Evolutionary conservation across 2,797 vertebrate species (phyloP).

Genomic region (Hypotaenidia okinawae): DNA sequence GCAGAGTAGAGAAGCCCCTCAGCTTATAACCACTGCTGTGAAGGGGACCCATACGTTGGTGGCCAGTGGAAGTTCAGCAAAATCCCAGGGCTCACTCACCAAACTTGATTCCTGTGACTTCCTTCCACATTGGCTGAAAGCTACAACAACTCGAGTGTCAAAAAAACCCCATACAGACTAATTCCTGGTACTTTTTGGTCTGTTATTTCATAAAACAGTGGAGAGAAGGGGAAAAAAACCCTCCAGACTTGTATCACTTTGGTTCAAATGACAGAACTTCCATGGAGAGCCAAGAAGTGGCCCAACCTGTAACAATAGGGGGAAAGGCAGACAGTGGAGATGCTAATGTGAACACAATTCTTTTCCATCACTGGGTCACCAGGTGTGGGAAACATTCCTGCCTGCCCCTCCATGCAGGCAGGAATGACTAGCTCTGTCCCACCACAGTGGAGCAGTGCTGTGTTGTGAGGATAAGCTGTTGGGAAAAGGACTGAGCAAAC

Average conservation of each 20-base stretch:
- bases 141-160: background rate
- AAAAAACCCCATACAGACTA: background rate
- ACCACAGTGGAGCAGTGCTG: rapidly evolving
- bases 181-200: background rate
- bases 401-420: background rate
- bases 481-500: background rate
- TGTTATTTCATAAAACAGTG: background rate
- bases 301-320: background rate
- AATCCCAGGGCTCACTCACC: background rate
- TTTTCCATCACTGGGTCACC: background rate
- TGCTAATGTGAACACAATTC: background rate
- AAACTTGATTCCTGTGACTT: background rate
- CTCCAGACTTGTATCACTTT: background rate
- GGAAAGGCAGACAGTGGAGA: background rate
- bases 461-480: background rate
- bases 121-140: background rate
- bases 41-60: background rate
- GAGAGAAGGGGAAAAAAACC: background rate
- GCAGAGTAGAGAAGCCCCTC: background rate
- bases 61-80: background rate
- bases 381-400: background rate
- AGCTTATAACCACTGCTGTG: background rate
- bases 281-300: background rate
- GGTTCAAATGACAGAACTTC: background rate
- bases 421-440: rapidly evolving